A percentile compares a stretch with the other conserved stretches of the same genome.
These are phyloP conservation scores for Drosophila prostipennis DNA, from an alignment of 2,888 invertebrate species.

Conservation along the genomic window DNA sequence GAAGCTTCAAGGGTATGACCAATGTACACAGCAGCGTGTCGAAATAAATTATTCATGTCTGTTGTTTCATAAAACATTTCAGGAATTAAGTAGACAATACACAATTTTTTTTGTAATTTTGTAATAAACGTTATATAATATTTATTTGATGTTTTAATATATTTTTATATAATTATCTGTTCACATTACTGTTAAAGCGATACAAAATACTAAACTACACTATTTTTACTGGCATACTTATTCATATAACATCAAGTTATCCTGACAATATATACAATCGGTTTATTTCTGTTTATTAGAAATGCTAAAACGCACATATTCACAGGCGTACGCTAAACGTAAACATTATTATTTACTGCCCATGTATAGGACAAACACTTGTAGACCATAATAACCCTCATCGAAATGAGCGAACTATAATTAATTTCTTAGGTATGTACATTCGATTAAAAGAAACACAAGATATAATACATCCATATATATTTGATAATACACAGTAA, in stretches of 20 bases:
- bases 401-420: conserved; percentile 6
- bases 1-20: no score
- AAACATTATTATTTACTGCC: conserved; percentile 26
- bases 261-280: conserved; percentile 54
- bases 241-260: conserved; percentile 22
- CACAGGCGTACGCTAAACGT: conserved; percentile 29
- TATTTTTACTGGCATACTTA: conserved; percentile 45
- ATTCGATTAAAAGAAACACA: conserved; percentile 19
- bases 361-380: not conserved
- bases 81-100: not conserved
- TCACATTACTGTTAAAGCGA: conserved; percentile 63
- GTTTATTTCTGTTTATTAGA: conserved; percentile 28
- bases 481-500: conserved; percentile 2
- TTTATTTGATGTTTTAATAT: conserved; percentile 44
- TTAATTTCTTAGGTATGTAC: conserved; percentile 25
- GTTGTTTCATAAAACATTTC: no score
- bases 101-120: not conserved
- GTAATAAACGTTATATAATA: conserved; percentile 25
- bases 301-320: conserved; percentile 73
- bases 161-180: conserved; percentile 44
- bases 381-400: not conserved
- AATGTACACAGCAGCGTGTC: no score
- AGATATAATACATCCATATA: conserved; percentile 36
- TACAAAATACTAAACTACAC: conserved; percentile 60
- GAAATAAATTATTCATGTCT: no score